Evolutionary conservation across 1,140 invertebrate species (phyloP), one percentile per base, ranked within the genome.

Genomic region (Drosophila paulistorum): DNA sequence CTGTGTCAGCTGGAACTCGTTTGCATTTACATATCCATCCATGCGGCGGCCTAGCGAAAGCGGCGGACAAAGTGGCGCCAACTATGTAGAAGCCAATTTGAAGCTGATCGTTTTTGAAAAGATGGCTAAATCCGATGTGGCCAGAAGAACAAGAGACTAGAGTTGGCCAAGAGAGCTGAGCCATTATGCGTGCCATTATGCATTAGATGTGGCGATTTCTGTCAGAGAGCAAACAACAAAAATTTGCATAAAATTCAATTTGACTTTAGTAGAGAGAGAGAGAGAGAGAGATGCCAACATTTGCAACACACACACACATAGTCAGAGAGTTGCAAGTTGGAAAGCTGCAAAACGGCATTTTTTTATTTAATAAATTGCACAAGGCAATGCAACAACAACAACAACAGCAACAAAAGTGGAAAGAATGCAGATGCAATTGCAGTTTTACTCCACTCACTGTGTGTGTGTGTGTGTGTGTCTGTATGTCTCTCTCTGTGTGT

Each of bases 221-320:
- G 79, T 79, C 68, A 74, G 35, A 85, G 68, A 0, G 11, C 71
- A 80, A 68, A 30, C 30, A 2, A 23, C 17, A 30, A 74, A 87
- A 89, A 87, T 89, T 89, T 89, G 85, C 84, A 87, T 89, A 89
- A 89, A 87, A 89, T 89, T 89, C 84, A 87, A 87, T 89, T 87
- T 89, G 77, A 63, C 54, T 74, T 77, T 68, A 66, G 72, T 69
- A 48, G 42, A 87, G 72, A 17, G 17, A 87, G 72, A 86, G 79
- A 48, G 42, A 87, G 72, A 17, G 17, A 87, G 72, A 86, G 79
- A 86, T 86, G 82, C 71, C 68, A 75, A 68, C 45, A 20, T 55
- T 71, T 64, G 70, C 71, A 74, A 76, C 26, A 26, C 23, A 23
- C 17, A 23, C 17, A 59, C 55, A 62, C 26, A 65, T 26, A 54